phyloP scores from a whole-genome alignment of 2,797 vertebrate genomes.

The Sebastes nivosus region DNA sequence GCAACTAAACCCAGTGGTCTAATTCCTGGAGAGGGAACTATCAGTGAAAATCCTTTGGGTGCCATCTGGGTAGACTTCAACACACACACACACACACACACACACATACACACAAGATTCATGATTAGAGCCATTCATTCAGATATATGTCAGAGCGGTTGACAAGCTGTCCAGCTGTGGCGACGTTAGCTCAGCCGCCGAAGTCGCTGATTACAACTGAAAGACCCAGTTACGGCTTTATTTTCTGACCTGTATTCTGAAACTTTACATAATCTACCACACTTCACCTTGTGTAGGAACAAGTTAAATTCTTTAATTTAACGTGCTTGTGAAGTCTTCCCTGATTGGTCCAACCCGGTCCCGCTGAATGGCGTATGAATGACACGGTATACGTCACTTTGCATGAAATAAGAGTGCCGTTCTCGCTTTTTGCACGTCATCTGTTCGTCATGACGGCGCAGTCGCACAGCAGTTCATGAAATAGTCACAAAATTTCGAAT shows the following conservation, averaged over 20 bases:
- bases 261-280: neutral
- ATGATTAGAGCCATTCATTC: slow-evolving; percentile 72
- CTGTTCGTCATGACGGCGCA: too few relatives aligned
- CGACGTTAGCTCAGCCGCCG: slow-evolving; percentile 50
- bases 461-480: too few relatives aligned
- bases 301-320: neutral
- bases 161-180: slow-evolving; percentile 77
- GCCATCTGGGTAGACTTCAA: slow-evolving; percentile 76
- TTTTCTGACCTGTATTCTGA: slow-evolving; percentile 52
- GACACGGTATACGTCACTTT: too few relatives aligned
- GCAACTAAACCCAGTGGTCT: slow-evolving; percentile 75
- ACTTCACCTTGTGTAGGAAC: neutral
- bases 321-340: neutral
- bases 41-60: slow-evolving; percentile 74
- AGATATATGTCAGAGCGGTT: slow-evolving; percentile 70
- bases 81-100: slow-evolving; percentile 15
- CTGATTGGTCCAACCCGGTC: neutral
- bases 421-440: too few relatives aligned
- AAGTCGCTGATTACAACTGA: slow-evolving; percentile 70
- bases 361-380: too few relatives aligned
- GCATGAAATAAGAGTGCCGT: too few relatives aligned
- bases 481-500: too few relatives aligned
- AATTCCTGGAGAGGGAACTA: slow-evolving; percentile 78
- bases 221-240: slow-evolving; percentile 58
- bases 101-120: slow-evolving; percentile 30